Base-by-base conservation (phyloP, 2,888 invertebrate species). In the Catocala sponsa region DNA sequence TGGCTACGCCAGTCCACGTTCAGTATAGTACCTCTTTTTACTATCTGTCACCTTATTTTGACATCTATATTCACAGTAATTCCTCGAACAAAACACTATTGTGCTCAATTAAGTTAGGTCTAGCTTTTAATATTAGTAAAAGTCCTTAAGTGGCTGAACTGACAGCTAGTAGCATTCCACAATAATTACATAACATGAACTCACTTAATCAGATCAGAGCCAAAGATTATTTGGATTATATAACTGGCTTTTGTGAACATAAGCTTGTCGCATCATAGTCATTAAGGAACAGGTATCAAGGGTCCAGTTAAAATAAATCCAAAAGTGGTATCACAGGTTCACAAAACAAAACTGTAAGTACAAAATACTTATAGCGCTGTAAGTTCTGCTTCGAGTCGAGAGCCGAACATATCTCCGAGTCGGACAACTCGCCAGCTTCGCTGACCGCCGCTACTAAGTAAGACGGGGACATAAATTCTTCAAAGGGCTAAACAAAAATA, bases 391-490 rank as follows among this genome's bases (percentile, higher is more conserved):
- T 38, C 35, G 7, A 63, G 78, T 79, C 75, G 81, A 76, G 69
- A 72, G 71, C 60, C 78, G 67, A 81, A 80, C 85, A 86, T 86
- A 84, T 84, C 81, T 78, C 72, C 54, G 62, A 69, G 71, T 63
- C 74, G 72, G 76, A 72, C 75, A 76, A 66, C 59, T 61, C 78
- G 88, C 85, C 90, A 85, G 83, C 84, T 84, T 86, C 81, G 82
- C 87, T 90, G 91, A 90, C 91, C 91, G 88, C 69, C 68, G 85
- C 92, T 89, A 92, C 94, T 93, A 93, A 92, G 92, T 93, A 92
- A 91, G 93, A 91, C 87, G 85, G 88, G 87, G 90, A 92, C 94
- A 94, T 94, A 94, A 94, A 94, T 94, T 94, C 93, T 93, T 94
- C 94, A 94, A 91, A 89, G 89, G 86, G 80, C 87, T 91, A 90